Conservation (phyloP, 1,140 invertebrate species). For the Rhagoletis zephyria region DNA sequence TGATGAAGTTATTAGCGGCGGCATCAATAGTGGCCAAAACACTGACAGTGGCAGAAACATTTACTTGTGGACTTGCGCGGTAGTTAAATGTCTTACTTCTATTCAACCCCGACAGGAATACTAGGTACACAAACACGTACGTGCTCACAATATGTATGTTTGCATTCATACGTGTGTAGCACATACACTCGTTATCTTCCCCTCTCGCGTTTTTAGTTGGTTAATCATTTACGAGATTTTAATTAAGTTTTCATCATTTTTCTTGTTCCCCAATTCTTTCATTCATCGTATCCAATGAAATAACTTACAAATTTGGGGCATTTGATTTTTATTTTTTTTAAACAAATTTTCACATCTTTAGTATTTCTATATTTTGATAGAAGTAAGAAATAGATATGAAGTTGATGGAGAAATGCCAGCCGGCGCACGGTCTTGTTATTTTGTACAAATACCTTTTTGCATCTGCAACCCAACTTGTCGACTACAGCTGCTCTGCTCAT, state of each 20-base stretch:
- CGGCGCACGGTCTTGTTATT: conserved; percentile 40
- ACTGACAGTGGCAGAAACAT: conserved; percentile 19
- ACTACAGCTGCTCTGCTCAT: neutral
- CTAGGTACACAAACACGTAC: neutral
- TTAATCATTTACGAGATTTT: conserved; percentile 40
- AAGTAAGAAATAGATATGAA: neutral
- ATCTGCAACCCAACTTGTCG: neutral
- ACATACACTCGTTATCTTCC: neutral
- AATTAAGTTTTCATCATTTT: conserved; percentile 45
- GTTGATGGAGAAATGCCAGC: conserved; percentile 44
- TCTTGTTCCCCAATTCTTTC: conserved; percentile 21
- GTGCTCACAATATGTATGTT: neutral
- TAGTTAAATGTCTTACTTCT: conserved; percentile 36
- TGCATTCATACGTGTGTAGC: neutral
- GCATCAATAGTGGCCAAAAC: conserved; percentile 40
- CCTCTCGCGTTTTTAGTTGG: neutral
- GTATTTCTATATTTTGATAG: neutral
- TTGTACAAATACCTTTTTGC: neutral
- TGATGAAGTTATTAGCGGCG: conserved; percentile 50
- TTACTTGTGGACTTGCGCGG: conserved; percentile 21
- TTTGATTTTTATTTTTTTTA: conserved; percentile 42
- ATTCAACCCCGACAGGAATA: neutral
- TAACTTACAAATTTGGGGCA: conserved; percentile 25
- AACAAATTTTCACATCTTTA: neutral
- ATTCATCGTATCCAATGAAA: conserved; percentile 35